phyloP scores from a whole-genome alignment of 2,888 invertebrate genomes.

The Troides helena region DNA sequence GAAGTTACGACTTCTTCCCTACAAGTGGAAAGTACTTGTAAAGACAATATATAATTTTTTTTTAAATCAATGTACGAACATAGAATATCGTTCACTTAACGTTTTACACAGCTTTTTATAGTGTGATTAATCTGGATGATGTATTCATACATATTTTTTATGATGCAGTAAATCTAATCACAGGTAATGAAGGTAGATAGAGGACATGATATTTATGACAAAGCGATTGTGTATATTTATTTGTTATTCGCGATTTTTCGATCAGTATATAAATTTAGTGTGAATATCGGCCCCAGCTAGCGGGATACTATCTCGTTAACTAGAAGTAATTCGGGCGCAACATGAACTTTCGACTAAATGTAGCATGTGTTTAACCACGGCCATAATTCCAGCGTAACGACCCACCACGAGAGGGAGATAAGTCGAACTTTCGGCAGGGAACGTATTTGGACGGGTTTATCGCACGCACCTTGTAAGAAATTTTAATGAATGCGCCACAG shows the following conservation, averaged over 20 bases:
- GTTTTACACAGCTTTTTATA: too few species aligned
- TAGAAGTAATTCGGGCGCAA: constrained; percentile 70
- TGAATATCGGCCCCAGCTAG: constrained; percentile 29
- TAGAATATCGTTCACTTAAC: too few species aligned
- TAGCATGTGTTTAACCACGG: constrained; percentile 77
- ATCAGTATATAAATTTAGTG: background rate
- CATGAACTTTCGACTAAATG: constrained; percentile 76
- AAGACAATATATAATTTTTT: too few species aligned
- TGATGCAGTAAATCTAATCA: too few species aligned
- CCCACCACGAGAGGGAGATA: constrained; percentile 76
- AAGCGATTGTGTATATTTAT: too few species aligned
- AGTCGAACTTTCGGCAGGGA: constrained; percentile 71
- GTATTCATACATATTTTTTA: too few species aligned
- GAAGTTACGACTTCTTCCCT: too few species aligned
- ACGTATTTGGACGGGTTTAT: constrained; percentile 64
- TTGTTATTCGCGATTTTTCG: background rate
- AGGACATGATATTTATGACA: too few species aligned
- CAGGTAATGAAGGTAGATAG: too few species aligned
- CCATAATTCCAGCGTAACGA: constrained; percentile 75
- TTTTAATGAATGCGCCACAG: constrained; percentile 70
- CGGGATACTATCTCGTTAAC: constrained; percentile 57
- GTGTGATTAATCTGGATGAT: too few species aligned
- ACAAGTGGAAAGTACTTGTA: too few species aligned
- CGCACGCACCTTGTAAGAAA: constrained; percentile 74
- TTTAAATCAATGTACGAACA: too few species aligned